These are phyloP conservation scores for Drosophila azteca DNA, from an alignment of 1,140 invertebrate species.

Conservation along the genomic window DNA sequence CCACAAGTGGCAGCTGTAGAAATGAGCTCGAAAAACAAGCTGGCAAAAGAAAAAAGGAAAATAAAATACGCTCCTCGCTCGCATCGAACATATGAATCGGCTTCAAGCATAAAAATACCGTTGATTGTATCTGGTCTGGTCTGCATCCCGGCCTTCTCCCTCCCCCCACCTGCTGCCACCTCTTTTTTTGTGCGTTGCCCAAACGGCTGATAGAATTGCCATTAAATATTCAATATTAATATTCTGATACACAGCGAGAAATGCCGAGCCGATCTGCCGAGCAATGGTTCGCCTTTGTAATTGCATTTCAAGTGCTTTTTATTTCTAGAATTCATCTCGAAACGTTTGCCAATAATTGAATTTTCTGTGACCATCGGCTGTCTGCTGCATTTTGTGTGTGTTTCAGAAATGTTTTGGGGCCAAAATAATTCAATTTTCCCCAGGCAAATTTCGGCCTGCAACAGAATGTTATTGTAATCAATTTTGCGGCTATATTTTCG, in stretches of 20 bases:
- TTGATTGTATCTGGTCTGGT: background rate
- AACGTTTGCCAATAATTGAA: background rate
- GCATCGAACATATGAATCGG: slow-evolving; percentile 46
- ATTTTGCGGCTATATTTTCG: slow-evolving; percentile 17
- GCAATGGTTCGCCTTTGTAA: slow-evolving; percentile 23
- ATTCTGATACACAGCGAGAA: slow-evolving; percentile 21
- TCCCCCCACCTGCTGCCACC: too few relatives aligned
- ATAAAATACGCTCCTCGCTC: slow-evolving; percentile 9
- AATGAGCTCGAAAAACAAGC: slow-evolving; percentile 44
- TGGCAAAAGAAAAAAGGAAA: slow-evolving; percentile 26
- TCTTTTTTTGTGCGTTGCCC: slow-evolving; percentile 9
- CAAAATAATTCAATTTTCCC: slow-evolving; percentile 39
- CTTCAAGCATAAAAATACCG: slow-evolving; percentile 23
- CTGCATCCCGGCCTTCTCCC: too few relatives aligned
- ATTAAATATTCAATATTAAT: slow-evolving; percentile 64
- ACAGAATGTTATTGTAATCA: slow-evolving; percentile 18
- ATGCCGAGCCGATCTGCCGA: background rate
- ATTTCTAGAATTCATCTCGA: slow-evolving; percentile 21
- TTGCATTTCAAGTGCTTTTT: slow-evolving; percentile 43
- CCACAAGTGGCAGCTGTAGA: slow-evolving; percentile 52
- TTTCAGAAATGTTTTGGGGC: slow-evolving; percentile 26
- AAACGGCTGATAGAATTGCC: slow-evolving; percentile 20
- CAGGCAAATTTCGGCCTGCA: slow-evolving; percentile 2
- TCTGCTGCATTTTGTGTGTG: slow-evolving; percentile 1
- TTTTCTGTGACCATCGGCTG: slow-evolving; percentile 1